Evolutionary conservation across 2,888 invertebrate species (phyloP).

Genomic region (Dusona sp.): DNA sequence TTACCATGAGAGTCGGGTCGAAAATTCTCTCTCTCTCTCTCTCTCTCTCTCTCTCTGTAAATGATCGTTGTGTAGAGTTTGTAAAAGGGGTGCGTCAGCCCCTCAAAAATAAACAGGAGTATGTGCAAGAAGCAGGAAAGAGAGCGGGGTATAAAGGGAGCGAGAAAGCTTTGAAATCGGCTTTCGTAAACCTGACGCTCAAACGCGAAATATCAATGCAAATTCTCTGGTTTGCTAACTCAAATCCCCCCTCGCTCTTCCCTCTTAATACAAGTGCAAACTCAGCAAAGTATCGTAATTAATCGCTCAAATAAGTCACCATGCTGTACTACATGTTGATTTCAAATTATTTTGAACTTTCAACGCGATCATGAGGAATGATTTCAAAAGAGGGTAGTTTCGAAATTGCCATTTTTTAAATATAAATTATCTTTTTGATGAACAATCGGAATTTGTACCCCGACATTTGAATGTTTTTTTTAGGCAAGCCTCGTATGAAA

Average conservation of each 20-base stretch:
- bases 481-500: neutral
- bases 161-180: slow-evolving; percentile 64
- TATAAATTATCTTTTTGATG: neutral
- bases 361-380: too few relatives aligned
- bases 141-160: neutral
- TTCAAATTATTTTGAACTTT: neutral
- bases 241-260: slow-evolving; percentile 1
- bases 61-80: slow-evolving; percentile 27
- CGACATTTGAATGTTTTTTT: neutral
- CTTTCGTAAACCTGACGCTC: slow-evolving; percentile 68
- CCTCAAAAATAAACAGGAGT: slow-evolving; percentile 64
- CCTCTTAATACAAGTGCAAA: slow-evolving; percentile 35
- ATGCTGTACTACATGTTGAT: neutral
- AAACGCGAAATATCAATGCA: slow-evolving; percentile 68
- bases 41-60: slow-evolving; percentile 6
- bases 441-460: neutral
- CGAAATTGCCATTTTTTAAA: neutral
- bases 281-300: slow-evolving; percentile 64
- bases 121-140: slow-evolving; percentile 5
- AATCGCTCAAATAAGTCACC: slow-evolving; percentile 58
- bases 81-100: slow-evolving; percentile 59
- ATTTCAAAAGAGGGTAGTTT: neutral
- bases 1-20: slow-evolving; percentile 61
- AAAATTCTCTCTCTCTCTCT: neutral
- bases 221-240: slow-evolving; percentile 49